A percentile compares a stretch with the other conserved stretches of the same genome.
phyloP scores from a whole-genome alignment of 2,888 invertebrate species.

The Tenthredo amoena region DNA sequence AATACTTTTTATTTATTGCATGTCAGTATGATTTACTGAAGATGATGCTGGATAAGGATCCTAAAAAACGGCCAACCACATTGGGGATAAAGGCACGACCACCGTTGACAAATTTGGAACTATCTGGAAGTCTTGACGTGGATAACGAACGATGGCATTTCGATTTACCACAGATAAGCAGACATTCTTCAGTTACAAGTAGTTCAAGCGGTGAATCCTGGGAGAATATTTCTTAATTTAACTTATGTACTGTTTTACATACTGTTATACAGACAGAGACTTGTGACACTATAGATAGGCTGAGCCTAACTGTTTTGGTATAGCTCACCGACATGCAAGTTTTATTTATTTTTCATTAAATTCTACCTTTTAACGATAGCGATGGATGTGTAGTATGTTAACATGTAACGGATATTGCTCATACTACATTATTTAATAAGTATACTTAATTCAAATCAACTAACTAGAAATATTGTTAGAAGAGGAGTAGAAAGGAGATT shows the following conservation, averaged over 20 bases:
- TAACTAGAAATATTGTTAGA: neutral
- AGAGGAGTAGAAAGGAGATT: neutral
- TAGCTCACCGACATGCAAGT: neutral
- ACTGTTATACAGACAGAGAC: constrained; percentile 4
- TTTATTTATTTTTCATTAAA: constrained; percentile 25
- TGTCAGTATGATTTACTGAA: constrained; percentile 85
- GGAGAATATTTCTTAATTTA: constrained; percentile 44
- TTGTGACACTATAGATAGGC: neutral
- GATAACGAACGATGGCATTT: constrained; percentile 80
- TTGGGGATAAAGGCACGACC: constrained; percentile 84
- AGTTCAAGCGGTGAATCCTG: constrained; percentile 61
- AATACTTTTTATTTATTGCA: constrained; percentile 65
- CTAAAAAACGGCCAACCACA: constrained; percentile 88
- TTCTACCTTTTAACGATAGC: neutral
- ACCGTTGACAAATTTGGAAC: constrained; percentile 77
- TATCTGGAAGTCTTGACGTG: constrained; percentile 73
- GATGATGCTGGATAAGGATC: constrained; percentile 88
- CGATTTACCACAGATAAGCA: constrained; percentile 77
- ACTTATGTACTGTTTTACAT: neutral
- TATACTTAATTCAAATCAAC: neutral
- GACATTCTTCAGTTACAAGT: constrained; percentile 71
- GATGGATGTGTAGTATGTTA: neutral
- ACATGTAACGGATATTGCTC: neutral
- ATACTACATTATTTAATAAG: neutral
- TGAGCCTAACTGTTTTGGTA: neutral